Evolutionary conservation across 2,113 vertebrate genomes (phyloP), one percentile per base, ranked within the genome.

Genomic region (Onychostruthus taczanowskii): DNA sequence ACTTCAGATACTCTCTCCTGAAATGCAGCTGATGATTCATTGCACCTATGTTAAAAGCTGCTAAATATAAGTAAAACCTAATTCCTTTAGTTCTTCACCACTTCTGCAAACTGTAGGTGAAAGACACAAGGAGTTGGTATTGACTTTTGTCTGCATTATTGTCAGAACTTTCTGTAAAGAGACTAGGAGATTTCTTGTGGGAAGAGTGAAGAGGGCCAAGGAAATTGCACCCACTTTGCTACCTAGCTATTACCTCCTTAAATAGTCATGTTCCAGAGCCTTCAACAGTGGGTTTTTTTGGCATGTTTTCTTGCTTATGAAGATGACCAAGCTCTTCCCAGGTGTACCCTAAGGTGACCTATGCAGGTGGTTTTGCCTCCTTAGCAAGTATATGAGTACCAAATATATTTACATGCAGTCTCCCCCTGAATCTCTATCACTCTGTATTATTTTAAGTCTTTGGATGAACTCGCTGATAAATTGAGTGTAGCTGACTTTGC

Each of bases 41-140:
- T 84, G 46, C 74, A 93, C 47, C 66, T 76, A 70, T 86, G 64
- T 55, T 93, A 84, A 80, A 88, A 96, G 74, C 14, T 81, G 67
- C 91, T 97, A 97, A 97, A 96, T 94, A 77, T 87, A 95, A 83
- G 43, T 59, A 84, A 55, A 85, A 82, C 46, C 39, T 49, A 87
- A 86, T 93, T 85, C 52, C 10, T 43, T 55, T 41, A 26, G 75
- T 91, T 95, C 47, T 77, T 89, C 46, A 88, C 15, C 18, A 16
- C 17, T 61, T 53, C 28, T 94, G 61, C n/a, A 87, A 94, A 75
- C 16, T 63, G 47, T 17, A 85, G 67, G 16, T 64, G 49, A 33
- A 55, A 78, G 26, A 41, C 68, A 27, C 4, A 16, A 16, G 10
- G 27, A 76, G 7, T 9, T 6, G 7, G 8, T 59, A 18, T 44